Conservation (phyloP, 2,797 vertebrate genomes). For the Pempheris klunzingeri region DNA sequence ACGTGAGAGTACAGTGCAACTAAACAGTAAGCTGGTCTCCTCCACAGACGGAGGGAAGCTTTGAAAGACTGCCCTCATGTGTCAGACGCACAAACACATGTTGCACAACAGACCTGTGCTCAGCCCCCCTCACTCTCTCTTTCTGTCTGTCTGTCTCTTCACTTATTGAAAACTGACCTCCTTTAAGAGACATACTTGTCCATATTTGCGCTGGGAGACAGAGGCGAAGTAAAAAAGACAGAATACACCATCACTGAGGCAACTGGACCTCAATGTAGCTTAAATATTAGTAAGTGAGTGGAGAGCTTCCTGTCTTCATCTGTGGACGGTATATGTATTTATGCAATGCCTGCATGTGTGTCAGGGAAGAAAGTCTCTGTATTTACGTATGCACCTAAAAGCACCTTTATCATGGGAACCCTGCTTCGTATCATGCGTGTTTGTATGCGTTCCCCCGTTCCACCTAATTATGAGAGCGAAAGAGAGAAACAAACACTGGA, state of each 20-base stretch:
- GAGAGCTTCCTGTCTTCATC: not conserved
- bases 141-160: constrained; percentile 11
- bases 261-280: not conserved
- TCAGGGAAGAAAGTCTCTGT: not conserved
- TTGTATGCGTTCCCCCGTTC: constrained; percentile 59
- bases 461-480: constrained; percentile 48
- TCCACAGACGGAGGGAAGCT: constrained; percentile 36
- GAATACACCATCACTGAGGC: not conserved
- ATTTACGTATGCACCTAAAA: constrained; percentile 14
- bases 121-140: not conserved
- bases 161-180: constrained; percentile 23
- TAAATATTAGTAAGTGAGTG: constrained; percentile 13
- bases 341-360: constrained; percentile 5
- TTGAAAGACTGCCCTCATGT: constrained; percentile 82
- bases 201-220: constrained; percentile 16
- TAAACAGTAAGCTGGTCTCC: constrained; percentile 11
- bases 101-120: constrained; percentile 46
- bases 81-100: constrained; percentile 73
- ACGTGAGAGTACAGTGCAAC: constrained; percentile 3
- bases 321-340: constrained; percentile 19
- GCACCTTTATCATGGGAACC: not conserved
- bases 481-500: constrained; percentile 47
- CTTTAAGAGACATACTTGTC: constrained; percentile 14
- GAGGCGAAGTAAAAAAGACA: constrained; percentile 19
- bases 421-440: constrained; percentile 19